Evolutionary conservation across 2,113 vertebrate species (phyloP), one percentile per base, ranked within the genome.

Genomic region (Ifrita kowaldi): DNA sequence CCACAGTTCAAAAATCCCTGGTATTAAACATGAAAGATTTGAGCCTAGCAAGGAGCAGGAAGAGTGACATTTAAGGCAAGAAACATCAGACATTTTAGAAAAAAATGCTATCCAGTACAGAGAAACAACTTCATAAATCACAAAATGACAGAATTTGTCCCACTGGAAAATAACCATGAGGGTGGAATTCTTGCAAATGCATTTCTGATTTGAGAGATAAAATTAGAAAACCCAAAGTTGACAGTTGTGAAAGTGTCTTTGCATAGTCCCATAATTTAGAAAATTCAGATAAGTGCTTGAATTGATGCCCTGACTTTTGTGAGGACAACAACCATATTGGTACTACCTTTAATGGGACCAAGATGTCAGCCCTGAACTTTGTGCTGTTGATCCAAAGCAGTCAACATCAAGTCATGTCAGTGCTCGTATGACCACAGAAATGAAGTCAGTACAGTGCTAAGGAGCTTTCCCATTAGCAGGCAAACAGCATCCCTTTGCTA

Each of bases 181-280:
- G 92, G 53, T 88, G 23, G 23, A 94, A 24, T 32, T 77, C 49
- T 84, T 85, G 49, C 13, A 76, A 89, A 80, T 49, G 7, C 24
- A 76, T 65, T 75, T 96, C 78, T 96, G 89, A 85, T 83, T 70
- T 52, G 30, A 85, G 33, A 93, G 78, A 87, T 50, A 87, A 94
- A 87, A 89, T 37, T 63, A 89, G 73, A 79, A 94, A 77, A 63
- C 17, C 10, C 35, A 41, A 35, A 88, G 35, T 11, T 7, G 8
- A 33, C 59, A 84, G 39, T 88, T 93, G 56, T 68, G 76, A 94
- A 96, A 90, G 7, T 0, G 0, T 32, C 46, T 86, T 85, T 93
- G 33, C 59, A 28, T 24, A 67, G 53, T 26, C 47, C n/a, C 77
- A 15, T 27, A 71, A 71, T 49, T 78, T 33, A 68, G 22, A 55